Evolutionary conservation across 1,140 invertebrate species (phyloP), one percentile per base, ranked within the genome.

Genomic region (Trichogramma pretiosum): DNA sequence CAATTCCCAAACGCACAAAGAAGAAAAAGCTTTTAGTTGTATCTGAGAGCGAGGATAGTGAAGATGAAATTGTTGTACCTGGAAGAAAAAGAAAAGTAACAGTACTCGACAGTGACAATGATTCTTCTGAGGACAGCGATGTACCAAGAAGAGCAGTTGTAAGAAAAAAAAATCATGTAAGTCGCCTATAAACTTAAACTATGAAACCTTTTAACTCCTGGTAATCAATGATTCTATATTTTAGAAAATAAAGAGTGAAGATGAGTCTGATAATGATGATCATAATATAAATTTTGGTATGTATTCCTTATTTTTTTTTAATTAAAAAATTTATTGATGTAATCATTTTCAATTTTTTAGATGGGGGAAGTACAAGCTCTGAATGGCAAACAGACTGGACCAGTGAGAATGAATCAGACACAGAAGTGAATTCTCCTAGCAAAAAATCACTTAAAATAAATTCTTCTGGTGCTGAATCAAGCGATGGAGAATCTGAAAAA

Each of bases 401-500:
- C 7, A 70, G 66, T 42, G 54, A 51, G 1, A 56, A 65, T 5
- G 64, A 61, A 3, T 50, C 53, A 3, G 41, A 49, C 21, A 18
- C 34, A 34, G 26, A 33, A 23, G 34, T n/a, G 42, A 34, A 37
- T 54, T 42, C 51, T 30, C 39, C 3, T 55, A 58, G 28, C 47
- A 42, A 14, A 24, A 50, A 47, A 19, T 13, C 11, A 2, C 16
- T 35, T 33, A 37, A 52, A 11, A 34, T 44, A 19, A 23, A 47
- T 36, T 32, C 49, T 13, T 40, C 32, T 4, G 42, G 46, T 11
- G 54, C 50, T 19, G 65, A 68, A 26, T 78, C 77, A 34, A 77
- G 75, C 52, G 83, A 86, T 53, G 78, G 80, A 21, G 77, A 85
- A 43, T 75, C 75, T 14, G 85, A 87, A 54, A 86, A 86, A 56